Percentiles rank a stretch among this genome's conserved stretches.
These are phyloP conservation scores for Resseliella maxima DNA, from an alignment of 2,888 invertebrate genomes.

Conservation along the genomic window DNA sequence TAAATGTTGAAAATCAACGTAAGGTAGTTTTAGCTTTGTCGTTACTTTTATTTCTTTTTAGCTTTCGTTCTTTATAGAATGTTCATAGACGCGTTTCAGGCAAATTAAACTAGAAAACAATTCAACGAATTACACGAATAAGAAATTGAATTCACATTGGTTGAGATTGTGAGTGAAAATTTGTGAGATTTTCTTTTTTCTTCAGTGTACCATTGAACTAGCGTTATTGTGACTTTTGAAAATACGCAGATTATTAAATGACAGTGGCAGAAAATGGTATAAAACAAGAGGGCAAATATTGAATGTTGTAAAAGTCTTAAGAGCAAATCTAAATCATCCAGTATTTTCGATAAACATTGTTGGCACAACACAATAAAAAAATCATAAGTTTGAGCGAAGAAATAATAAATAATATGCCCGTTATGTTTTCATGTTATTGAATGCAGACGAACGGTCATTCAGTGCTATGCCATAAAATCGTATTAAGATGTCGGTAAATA, in stretches of 20 bases:
- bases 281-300: background rate
- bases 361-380: constrained; percentile 9
- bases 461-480: constrained; percentile 7
- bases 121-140: background rate
- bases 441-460: constrained; percentile 22
- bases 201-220: background rate
- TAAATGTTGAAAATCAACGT: constrained; percentile 15
- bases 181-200: background rate
- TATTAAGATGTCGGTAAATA: constrained; percentile 36
- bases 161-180: background rate
- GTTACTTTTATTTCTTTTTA: background rate
- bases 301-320: background rate
- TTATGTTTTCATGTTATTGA: constrained; percentile 1
- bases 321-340: background rate
- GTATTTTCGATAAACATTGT: background rate
- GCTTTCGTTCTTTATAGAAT: background rate
- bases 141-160: background rate
- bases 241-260: background rate
- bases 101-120: background rate
- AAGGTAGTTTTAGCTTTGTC: background rate
- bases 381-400: background rate
- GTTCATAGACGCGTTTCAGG: background rate
- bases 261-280: background rate
- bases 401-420: constrained; percentile 20
- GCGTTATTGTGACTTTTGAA: background rate